Evolutionary conservation across 2,888 invertebrate species (phyloP).

Genomic region (Volucella inflata): DNA sequence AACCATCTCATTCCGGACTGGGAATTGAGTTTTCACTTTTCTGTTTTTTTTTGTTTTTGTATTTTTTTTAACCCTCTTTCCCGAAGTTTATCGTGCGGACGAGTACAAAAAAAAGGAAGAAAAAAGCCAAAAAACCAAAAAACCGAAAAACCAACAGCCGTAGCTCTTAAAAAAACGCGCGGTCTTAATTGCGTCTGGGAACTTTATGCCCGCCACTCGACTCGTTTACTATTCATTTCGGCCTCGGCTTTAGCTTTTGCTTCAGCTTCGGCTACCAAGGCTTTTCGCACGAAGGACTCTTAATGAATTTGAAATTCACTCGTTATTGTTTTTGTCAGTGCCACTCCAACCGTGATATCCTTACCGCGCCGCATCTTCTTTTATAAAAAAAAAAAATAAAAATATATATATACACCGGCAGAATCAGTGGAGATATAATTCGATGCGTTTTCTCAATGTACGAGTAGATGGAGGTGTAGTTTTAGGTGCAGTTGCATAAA

Average conservation of each 20-base stretch:
- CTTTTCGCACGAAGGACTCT: constrained; percentile 42
- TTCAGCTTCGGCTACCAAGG: background rate
- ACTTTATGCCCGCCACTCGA: constrained; percentile 15
- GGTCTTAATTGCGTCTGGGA: constrained; percentile 51
- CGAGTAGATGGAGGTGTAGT: background rate
- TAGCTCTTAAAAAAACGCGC: background rate
- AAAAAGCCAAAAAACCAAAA: constrained; percentile 16
- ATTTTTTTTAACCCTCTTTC: background rate
- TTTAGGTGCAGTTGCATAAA: constrained; percentile 24
- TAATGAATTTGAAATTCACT: constrained; percentile 59
- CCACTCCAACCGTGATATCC: constrained; percentile 43
- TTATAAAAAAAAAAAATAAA: constrained; percentile 16
- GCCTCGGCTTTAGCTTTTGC: constrained; percentile 6
- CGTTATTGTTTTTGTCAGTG: constrained; percentile 53
- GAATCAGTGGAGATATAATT: constrained; percentile 35
- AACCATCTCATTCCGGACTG: background rate
- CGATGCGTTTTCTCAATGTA: background rate
- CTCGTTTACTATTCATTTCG: constrained; percentile 27
- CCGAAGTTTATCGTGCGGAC: background rate
- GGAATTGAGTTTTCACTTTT: background rate
- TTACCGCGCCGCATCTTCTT: constrained; percentile 47
- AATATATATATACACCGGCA: constrained; percentile 21
- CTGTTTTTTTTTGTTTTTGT: too few relatives aligned
- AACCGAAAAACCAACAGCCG: constrained; percentile 41
- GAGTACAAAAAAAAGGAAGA: background rate